Percentiles rank a stretch among this genome's conserved stretches.
Conservation (phyloP, 2,113 vertebrate species). For the Gopherus evgoodei region DNA sequence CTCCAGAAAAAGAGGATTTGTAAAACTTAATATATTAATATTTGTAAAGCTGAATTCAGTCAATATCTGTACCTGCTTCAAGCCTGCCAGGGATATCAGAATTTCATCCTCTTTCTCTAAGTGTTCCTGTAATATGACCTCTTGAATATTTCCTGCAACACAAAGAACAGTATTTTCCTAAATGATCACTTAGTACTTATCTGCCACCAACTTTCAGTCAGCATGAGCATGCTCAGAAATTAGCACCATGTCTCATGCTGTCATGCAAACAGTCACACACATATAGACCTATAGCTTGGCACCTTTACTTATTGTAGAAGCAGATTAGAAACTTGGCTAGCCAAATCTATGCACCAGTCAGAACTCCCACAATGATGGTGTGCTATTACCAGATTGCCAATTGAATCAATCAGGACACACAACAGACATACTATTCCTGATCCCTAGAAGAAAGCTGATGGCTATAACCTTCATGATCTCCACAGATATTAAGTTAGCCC, state of each 20-base stretch:
- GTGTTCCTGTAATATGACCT: constrained; percentile 94
- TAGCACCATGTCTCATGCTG: neutral
- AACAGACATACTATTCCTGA: neutral
- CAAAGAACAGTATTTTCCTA: constrained; percentile 5
- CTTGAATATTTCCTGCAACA: constrained; percentile 94
- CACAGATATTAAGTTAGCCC: neutral
- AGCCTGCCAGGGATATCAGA: constrained; percentile 94
- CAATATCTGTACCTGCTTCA: constrained; percentile 89
- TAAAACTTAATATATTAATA: neutral
- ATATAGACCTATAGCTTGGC: neutral
- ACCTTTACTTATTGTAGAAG: neutral
- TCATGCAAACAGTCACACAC: neutral
- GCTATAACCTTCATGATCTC: neutral
- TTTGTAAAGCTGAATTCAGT: constrained; percentile 9
- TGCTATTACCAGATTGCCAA: neutral
- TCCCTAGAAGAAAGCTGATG: neutral
- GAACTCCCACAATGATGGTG: neutral
- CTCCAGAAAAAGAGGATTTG: neutral
- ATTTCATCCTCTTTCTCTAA: constrained; percentile 97
- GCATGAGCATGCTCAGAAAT: neutral
- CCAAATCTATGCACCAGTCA: neutral
- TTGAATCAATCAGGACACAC: neutral
- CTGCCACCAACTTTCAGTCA: neutral
- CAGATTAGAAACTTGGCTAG: neutral
- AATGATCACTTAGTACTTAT: neutral